Evolutionary conservation across 2,888 invertebrate species (phyloP), one percentile per base, ranked within the genome.

Genomic region (Blera fallax): DNA sequence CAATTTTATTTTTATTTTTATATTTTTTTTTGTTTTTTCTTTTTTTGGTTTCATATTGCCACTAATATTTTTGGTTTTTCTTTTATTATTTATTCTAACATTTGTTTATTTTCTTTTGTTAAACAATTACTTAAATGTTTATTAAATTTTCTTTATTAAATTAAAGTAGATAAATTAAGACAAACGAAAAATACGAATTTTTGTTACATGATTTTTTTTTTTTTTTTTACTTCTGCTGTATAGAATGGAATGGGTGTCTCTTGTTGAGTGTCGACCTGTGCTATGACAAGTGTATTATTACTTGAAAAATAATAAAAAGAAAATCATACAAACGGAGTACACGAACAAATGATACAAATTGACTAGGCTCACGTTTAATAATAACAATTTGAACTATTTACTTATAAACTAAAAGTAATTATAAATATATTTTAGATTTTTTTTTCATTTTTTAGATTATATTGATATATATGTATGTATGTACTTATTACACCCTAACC

Each of bases 11-110:
- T 14, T 70, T 64, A 48, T 29, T 65, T n/a, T n/a, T n/a, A n/a
- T n/a, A n/a, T n/a, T n/a, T n/a, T n/a, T n/a, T n/a, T n/a, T n/a
- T n/a, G n/a, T 67, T 64, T 29, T 50, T 34, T 65, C 34, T 65
- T 29, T 43, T 50, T 73, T 76, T 65, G 45, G 72, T 72, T 43
- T 79, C 37, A 77, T 73, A 82, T 77, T 82, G 80, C 73, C 74
- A 80, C 69, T 84, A 74, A 74, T 73, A 60, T 16, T 52, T 76
- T 69, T 56, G n/a, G n/a, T 43, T 10, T 67, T 54, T 40, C 8
- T 37, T 52, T 73, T 64, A 5, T 79, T 54, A 54, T 52, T 73
- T 72, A 56, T 37, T 56, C 52, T 72, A 76, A 69, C 24, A n/a
- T 58, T 80, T 32, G 27, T 67, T 52, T 62, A 10, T 24, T n/a